Evolutionary conservation across 2,888 invertebrate genomes (phyloP).

Genomic region (Watsonalla cultraria): DNA sequence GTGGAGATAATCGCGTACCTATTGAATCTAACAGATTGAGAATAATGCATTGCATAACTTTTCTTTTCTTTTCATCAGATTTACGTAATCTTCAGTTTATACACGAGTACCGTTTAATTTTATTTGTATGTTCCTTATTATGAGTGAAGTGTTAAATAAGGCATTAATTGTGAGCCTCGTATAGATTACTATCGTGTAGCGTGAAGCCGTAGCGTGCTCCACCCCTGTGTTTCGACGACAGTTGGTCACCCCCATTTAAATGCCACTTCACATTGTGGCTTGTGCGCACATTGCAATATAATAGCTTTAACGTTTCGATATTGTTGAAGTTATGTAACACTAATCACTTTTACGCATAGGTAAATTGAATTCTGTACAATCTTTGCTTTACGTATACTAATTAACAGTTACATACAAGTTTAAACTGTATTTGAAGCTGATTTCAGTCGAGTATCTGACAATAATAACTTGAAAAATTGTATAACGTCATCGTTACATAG

Average conservation of each 20-base stretch:
- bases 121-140: constrained; percentile 26
- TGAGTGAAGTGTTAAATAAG: constrained; percentile 61
- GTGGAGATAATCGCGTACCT: constrained; percentile 59
- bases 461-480: neutral
- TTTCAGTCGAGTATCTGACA: constrained; percentile 2
- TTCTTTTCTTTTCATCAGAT: neutral
- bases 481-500: constrained; percentile 4
- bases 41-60: constrained; percentile 9
- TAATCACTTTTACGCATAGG: constrained; percentile 3
- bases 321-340: constrained; percentile 39
- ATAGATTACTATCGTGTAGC: constrained; percentile 73
- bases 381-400: neutral
- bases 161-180: constrained; percentile 66
- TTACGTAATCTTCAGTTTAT: neutral
- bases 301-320: constrained; percentile 57
- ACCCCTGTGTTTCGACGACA: constrained; percentile 71
- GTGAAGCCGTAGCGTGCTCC: constrained; percentile 67
- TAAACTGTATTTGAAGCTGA: neutral
- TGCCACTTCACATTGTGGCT: constrained; percentile 75
- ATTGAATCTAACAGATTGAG: constrained; percentile 41
- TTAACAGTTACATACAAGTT: neutral
- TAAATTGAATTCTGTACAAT: neutral
- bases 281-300: constrained; percentile 66
- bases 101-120: constrained; percentile 4
- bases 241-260: constrained; percentile 78